Percentiles rank a stretch among this genome's conserved stretches.
phyloP scores from a whole-genome alignment of 2,888 invertebrate species.

The Tipula vernalis region DNA sequence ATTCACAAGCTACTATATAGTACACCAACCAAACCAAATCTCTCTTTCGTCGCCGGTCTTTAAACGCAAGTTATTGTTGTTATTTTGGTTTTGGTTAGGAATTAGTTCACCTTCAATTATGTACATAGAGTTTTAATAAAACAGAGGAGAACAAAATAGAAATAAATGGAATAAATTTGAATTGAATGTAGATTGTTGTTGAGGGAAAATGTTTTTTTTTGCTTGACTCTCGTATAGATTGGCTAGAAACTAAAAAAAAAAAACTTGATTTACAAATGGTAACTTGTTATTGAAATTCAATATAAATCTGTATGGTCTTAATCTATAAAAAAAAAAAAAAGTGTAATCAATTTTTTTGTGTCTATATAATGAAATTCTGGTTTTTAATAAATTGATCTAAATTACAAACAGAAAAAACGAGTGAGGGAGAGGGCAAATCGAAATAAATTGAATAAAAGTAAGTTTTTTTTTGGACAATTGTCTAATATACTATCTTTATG shows the following conservation, averaged over 20 bases:
- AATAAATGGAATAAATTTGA: background rate
- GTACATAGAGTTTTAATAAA: background rate
- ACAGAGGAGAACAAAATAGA: background rate
- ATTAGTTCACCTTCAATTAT: background rate
- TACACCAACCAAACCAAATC: background rate
- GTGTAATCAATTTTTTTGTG: background rate
- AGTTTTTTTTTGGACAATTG: background rate
- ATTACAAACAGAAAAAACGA: background rate
- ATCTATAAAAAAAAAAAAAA: background rate
- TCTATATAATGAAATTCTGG: background rate
- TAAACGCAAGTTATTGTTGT: background rate
- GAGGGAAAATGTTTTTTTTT: background rate
- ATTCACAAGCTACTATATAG: background rate
- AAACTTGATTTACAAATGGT: background rate
- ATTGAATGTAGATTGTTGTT: background rate
- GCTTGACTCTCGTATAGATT: background rate
- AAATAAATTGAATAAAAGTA: background rate
- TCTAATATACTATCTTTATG: background rate
- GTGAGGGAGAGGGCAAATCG: background rate
- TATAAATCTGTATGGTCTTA: background rate
- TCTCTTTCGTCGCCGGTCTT: background rate
- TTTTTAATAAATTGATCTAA: background rate
- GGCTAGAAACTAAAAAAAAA: background rate
- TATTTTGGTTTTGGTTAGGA: background rate
- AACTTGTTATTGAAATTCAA: background rate